Evolutionary conservation across 1,140 invertebrate genomes (phyloP).

Genomic region (Drosophila kikkawai): DNA sequence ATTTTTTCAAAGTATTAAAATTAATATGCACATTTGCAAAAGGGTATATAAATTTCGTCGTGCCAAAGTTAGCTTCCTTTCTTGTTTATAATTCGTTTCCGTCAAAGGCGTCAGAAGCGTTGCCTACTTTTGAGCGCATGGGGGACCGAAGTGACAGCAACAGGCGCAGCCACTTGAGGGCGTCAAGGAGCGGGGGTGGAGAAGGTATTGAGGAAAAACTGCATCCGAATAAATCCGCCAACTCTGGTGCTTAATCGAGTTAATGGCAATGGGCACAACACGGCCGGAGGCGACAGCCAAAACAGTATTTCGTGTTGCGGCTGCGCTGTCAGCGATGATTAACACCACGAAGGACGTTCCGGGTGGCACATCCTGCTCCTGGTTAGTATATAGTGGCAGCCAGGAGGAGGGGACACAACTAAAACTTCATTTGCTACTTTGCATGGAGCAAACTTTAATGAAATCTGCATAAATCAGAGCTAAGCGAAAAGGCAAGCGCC

Average conservation of each 20-base stretch:
- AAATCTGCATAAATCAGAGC: conserved; percentile 84
- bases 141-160: conserved; percentile 64
- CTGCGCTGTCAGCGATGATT: conserved; percentile 79
- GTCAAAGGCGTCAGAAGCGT: conserved; percentile 15
- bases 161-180: conserved; percentile 65
- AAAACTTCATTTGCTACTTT: conserved; percentile 80
- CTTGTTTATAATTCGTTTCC: not conserved
- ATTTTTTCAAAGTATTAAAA: too few relatives aligned
- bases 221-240: conserved; percentile 25
- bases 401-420: conserved; percentile 45
- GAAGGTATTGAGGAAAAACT: not conserved
- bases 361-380: conserved; percentile 11
- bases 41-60: too few relatives aligned
- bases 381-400: not conserved
- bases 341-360: conserved; percentile 74
- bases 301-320: conserved; percentile 74
- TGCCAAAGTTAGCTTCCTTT: not conserved
- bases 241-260: conserved; percentile 71
- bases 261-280: conserved; percentile 57
- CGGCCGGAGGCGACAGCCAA: conserved; percentile 43
- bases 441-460: conserved; percentile 79
- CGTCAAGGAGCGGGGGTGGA: not conserved
- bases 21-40: too few relatives aligned
- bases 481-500: conserved; percentile 53
- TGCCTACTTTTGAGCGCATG: conserved; percentile 38